Evolutionary conservation across 1,140 invertebrate species (phyloP), one percentile per base, ranked within the genome.

Genomic region (Drosophila pectinifera): DNA sequence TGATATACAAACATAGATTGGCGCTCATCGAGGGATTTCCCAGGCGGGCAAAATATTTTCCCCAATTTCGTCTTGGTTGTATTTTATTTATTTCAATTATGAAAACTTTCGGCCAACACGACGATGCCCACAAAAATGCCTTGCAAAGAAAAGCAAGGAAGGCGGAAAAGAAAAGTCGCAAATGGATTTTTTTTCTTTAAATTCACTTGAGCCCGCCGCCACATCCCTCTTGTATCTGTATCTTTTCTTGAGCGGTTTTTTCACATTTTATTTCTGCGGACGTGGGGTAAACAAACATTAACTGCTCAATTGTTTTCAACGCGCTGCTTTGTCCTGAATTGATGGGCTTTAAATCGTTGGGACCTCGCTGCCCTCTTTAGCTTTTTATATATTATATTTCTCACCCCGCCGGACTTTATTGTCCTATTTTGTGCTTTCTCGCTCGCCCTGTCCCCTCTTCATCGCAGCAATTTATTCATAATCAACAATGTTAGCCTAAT

Each of bases 81-180:
- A 55, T 82, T 83, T 82, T 88, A 88, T 84, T 76, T 77, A 84
- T 88, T 86, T 88, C 82, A 86, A 88, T 86, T 86, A 86, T 88
- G 75, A 86, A 88, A 85, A 86, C 48, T 82, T 79, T 75, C 45
- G 51, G 43, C 78, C 62, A 18, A 14, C 56, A 20, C 55, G 49
- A 39, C 39, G 22, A n/a, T 45, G 26, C 28, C 43, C 54, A 68
- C 41, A 79, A 38, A 63, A 64, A 57, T 46, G 64, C 28, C 59
- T 24, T 26, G 2, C 3, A 36, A 41, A 20, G 39, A 51, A 22
- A 42, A 20, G 39, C 22, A 45, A 41, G n/a, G 20, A 56, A 65
- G 46, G 45, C 38, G 16, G 49, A 53, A 51, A 54, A 34, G 31
- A 54, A 64, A 70, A 57, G 39, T 45, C 56, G 65, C 43, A 73